Percentiles rank a stretch among this genome's conserved stretches.
Conservation (phyloP, 2,888 invertebrate species). For the Parnassius orleans region DNA sequence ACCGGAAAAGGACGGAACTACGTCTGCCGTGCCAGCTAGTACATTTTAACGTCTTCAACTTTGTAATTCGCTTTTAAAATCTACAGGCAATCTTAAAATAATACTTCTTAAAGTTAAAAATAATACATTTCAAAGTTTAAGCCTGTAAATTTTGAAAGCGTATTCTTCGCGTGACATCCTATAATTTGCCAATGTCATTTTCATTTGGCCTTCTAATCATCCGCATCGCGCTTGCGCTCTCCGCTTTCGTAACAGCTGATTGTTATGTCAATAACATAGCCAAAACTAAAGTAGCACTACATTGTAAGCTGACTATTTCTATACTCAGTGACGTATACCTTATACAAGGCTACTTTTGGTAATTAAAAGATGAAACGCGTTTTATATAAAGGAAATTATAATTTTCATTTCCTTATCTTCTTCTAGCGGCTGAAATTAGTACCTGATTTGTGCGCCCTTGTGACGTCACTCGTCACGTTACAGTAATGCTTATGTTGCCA, state of each 20-base stretch:
- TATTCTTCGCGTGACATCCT: background rate
- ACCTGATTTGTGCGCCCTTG: slow-evolving; percentile 70
- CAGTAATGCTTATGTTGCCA: slow-evolving; percentile 52
- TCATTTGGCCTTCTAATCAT: slow-evolving; percentile 48
- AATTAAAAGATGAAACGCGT: background rate
- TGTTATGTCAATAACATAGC: slow-evolving; percentile 43
- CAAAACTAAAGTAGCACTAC: background rate
- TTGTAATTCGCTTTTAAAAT: no score
- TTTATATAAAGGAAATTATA: background rate
- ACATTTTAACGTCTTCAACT: no score
- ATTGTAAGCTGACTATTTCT: background rate
- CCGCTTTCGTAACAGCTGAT: slow-evolving; percentile 48
- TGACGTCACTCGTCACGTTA: slow-evolving; percentile 70
- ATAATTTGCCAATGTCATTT: slow-evolving; percentile 43
- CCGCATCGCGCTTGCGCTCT: slow-evolving; percentile 49
- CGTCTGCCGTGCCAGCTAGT: no score
- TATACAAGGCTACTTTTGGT: background rate
- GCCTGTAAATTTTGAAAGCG: no score
- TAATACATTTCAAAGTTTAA: no score
- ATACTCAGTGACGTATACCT: background rate
- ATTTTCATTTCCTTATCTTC: slow-evolving; percentile 55
- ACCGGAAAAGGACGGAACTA: no score
- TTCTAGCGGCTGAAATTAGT: slow-evolving; percentile 71
- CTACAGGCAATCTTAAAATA: no score
- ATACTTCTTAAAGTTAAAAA: no score